Evolutionary conservation across 2,797 vertebrate species (phyloP), one percentile per base, ranked within the genome.

Genomic region (Cirrhinus mrigala): DNA sequence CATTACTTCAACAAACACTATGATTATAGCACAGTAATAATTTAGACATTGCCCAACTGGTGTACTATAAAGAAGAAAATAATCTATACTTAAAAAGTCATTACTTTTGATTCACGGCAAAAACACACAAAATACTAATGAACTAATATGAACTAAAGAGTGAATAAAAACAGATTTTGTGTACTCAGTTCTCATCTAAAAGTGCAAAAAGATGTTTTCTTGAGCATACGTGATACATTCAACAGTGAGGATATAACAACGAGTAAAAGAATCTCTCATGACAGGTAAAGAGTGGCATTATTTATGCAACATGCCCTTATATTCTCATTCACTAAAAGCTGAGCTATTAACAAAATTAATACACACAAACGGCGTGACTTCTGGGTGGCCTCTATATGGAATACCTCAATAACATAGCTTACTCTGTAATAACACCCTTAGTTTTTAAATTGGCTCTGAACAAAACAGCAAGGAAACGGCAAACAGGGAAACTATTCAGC

Each of bases 1-100:
- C 90, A 90, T 92, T 94, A 93, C 91, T 92, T 88, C 91, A 83
- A 92, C 92, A 94, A 94, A 94, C 91, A 90, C 90, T 80, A 89
- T 93, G 82, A 92, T 94, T 94, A 94, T 91, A 93, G 92, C 88
- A 88, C 89, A 83, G 46, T 85, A 56, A 92, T 86, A 90, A 92
- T 92, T 92, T 85, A 86, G 89, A 90, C 90, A 68, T 90, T 91
- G 89, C 91, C 79, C 90, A 33, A 84, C 84, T 90, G 90, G 90
- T 54, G 20, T 66, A 90, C 91, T 91, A 92, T 89, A 52, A 79
- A 66, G 22, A n/a, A n/a, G 27, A 44, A 56, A 27, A 27, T 27
- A 44, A 76, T 48, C 71, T 24, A 44, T 5, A 12, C 18, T 79
- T 52, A 29, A 56, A 37, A 18, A 48, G 1, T 54, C 58, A 60